phyloP scores from a whole-genome alignment of 1,140 invertebrate genomes.

The Heliothis subflexa region DNA sequence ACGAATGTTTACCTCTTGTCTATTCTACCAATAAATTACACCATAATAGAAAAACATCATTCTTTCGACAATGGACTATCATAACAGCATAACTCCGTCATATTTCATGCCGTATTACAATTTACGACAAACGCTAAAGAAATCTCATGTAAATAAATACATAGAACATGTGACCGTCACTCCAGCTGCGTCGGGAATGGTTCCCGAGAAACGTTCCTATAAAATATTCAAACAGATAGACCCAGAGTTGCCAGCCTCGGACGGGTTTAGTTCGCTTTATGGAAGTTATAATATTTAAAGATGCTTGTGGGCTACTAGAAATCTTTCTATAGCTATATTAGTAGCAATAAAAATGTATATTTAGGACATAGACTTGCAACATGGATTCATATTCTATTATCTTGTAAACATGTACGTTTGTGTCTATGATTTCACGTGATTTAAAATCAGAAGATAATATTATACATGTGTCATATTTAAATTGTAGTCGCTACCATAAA shows the following conservation, averaged over 20 bases:
- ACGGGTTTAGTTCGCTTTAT: constrained; percentile 25
- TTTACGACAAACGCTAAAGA: constrained; percentile 28
- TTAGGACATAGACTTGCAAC: too few relatives aligned
- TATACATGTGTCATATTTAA: neutral
- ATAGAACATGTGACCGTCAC: constrained; percentile 32
- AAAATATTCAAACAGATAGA: constrained; percentile 42
- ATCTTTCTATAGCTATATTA: neutral
- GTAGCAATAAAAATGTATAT: neutral
- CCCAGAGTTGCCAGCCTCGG: constrained; percentile 19
- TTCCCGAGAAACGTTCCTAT: constrained; percentile 30
- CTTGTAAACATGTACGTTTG: too few relatives aligned
- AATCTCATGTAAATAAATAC: constrained; percentile 27
- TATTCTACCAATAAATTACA: neutral
- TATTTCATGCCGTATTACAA: neutral
- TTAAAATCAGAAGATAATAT: constrained; percentile 8
- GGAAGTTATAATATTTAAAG: constrained; percentile 38
- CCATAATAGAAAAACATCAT: neutral
- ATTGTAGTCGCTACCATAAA: neutral
- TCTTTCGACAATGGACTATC: constrained; percentile 20
- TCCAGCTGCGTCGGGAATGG: constrained; percentile 8
- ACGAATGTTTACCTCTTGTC: neutral
- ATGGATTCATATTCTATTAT: too few relatives aligned
- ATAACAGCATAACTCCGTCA: constrained; percentile 7
- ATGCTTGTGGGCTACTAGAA: constrained; percentile 1
- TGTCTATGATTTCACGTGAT: neutral